Base-by-base conservation (phyloP, 2,797 vertebrate species). In the Dipus sagitta region DNA sequence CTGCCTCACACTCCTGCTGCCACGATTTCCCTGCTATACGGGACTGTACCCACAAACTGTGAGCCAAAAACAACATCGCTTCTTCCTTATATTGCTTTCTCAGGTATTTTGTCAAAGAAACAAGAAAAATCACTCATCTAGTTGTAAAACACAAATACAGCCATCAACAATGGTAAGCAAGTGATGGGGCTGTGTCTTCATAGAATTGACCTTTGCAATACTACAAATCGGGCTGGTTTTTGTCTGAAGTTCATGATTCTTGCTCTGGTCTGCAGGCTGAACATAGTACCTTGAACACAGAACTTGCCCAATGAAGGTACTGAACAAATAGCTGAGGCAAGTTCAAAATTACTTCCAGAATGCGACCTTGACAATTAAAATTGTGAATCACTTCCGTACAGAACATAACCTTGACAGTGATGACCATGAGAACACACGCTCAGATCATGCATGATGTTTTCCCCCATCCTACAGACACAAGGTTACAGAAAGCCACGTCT, bases 301-400 rank as follows among this genome's bases (percentile, higher is more conserved):
- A 90, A 62, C 34, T 32, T 28, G 20, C 5, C 5, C 70, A n/a
- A 9, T 7, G 13, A 86, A 64, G 72, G 47, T 14, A 34, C 64
- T 75, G 26, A 74, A 67, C 7, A n/a, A 87, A 32, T 3, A 74
- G 70, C 42, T 32, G 70, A 90, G 18, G 42, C 28, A n/a, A 78
- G 60, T 58, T 62, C 72, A 71, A 94, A 79, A 79, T 78, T 71
- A 72, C 77, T 90, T 87, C 67, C 32, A 76, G 86, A 84, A 91
- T 4, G 47, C 62, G 42, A 62, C 62, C 84, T 76, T 65, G 14
- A 38, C 67, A 86, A 76, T 21, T 78, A 17, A 17, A 28, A 32
- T n/a, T 30, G 54, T 54, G 70, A 88, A 58, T 54, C 83, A 78
- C 67, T 60, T 58, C 84, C 65, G 32, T 78, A 65, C 62, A 77